Conservation (phyloP, 2,888 invertebrate species). For the Adineta ricciae region DNA sequence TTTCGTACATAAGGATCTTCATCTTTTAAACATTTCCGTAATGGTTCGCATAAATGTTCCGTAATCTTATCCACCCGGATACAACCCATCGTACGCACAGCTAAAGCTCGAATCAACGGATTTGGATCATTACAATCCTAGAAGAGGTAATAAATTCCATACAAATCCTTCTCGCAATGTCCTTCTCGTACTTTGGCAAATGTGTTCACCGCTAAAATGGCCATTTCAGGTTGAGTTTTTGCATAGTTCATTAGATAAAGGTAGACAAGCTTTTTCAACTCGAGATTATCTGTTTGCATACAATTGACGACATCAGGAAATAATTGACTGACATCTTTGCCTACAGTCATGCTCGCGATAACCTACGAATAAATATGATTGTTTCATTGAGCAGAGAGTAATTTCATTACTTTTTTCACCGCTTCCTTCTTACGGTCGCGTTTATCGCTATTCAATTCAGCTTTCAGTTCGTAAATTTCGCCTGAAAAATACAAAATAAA, state of each 20-base stretch:
- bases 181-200: constrained; percentile 77
- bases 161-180: neutral
- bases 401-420: constrained; percentile 75
- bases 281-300: constrained; percentile 99
- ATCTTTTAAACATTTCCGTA: constrained; percentile 63
- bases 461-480: constrained; percentile 96
- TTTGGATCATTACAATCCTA: constrained; percentile 99
- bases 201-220: constrained; percentile 99
- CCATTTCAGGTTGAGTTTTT: constrained; percentile 98
- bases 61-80: constrained; percentile 99
- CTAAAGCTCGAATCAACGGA: constrained; percentile 90
- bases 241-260: constrained; percentile 99
- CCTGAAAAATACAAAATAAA: constrained; percentile 51
- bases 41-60: constrained; percentile 92
- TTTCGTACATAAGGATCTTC: constrained; percentile 60
- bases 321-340: constrained; percentile 88
- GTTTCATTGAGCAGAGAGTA: neutral
- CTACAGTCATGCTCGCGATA: constrained; percentile 98
- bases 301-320: constrained; percentile 99
- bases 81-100: constrained; percentile 98
- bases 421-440: constrained; percentile 99
- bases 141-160: constrained; percentile 18
- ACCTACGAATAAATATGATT: neutral
- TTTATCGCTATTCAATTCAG: constrained; percentile 95
- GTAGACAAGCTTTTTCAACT: constrained; percentile 94